Base-by-base conservation (phyloP, 2,113 vertebrate species). In the Cairina moschata region DNA sequence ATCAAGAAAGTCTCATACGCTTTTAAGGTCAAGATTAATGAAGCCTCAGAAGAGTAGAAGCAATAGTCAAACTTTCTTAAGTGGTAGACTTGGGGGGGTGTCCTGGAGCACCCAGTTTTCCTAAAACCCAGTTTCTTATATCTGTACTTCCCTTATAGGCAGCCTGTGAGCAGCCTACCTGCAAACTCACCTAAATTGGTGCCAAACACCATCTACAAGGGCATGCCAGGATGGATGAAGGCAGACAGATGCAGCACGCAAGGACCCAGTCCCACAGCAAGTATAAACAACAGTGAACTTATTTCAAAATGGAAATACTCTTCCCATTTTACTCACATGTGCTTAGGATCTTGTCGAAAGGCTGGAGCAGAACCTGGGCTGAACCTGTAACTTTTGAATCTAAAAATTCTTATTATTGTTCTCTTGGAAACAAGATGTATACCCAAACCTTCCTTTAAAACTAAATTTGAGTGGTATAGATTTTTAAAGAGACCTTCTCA, bases 201-300 rank as follows among this genome's bases (percentile, higher is more conserved):
- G 13, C 42, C 63, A 10, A 75, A 22, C 38, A 29, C 22, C 21
- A 18, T 3, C 38, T 5, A 3, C 0, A 20, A 48, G 38, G 38
- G n/a, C 10, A 1, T 0, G 1, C 1, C 3, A 25, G 52, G 58
- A 21, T 17, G 34, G 59, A 22, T 8, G n/a, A 31, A 11, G 58
- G 29, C 13, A 48, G 59, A 12, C 11, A 4, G 25, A 56, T 52
- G 25, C 14, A 21, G 16, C 13, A 42, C 1, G 3, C 10, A 6
- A 58, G 63, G 69, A 54, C 15, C 25, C 8, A 7, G n/a, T 40
- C 23, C 52, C 52, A 34, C 36, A 71, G 38, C 18, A 46, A 29
- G 15, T 7, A 72, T 4, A 34, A 29, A 44, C 21, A 54, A 13
- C 48, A 59, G 9, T 7, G 1, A 71, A 55, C 0, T 1, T 4